These are phyloP conservation scores for Amphilophus citrinellus DNA, from an alignment of 2,113 vertebrate genomes.

Conservation along the genomic window DNA sequence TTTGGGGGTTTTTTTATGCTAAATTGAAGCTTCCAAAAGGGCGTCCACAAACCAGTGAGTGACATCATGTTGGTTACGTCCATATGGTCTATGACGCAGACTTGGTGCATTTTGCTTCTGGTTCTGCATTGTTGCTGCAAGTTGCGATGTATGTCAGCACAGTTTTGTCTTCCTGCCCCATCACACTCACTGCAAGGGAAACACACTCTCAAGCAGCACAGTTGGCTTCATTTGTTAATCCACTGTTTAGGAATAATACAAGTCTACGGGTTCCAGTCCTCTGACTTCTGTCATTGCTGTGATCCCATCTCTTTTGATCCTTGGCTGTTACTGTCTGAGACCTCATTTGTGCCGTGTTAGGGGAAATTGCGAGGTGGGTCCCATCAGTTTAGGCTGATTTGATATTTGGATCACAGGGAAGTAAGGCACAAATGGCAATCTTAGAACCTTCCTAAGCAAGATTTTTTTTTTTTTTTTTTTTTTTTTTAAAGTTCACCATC, in stretches of 20 bases:
- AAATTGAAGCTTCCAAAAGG: background rate
- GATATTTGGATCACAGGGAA: background rate
- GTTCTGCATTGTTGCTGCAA: background rate
- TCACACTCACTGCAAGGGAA: background rate
- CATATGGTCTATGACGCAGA: background rate
- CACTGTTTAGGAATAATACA: background rate
- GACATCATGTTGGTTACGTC: background rate
- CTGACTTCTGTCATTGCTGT: background rate
- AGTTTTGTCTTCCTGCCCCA: background rate
- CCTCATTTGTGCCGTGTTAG: rapidly evolving
- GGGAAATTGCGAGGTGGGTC: background rate
- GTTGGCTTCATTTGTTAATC: background rate
- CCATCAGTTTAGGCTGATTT: background rate
- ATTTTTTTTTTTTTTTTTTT: too few species aligned
- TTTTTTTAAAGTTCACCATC: background rate
- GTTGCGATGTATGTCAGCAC: background rate
- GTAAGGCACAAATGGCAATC: background rate
- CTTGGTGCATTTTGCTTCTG: background rate
- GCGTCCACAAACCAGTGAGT: background rate
- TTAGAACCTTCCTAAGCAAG: background rate
- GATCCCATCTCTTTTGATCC: background rate
- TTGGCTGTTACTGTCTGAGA: background rate
- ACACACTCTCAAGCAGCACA: background rate
- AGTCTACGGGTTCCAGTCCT: background rate
- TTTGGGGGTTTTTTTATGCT: too few species aligned